phyloP scores from a whole-genome alignment of 2,797 vertebrate genomes.

The Myotis findleyi region DNA sequence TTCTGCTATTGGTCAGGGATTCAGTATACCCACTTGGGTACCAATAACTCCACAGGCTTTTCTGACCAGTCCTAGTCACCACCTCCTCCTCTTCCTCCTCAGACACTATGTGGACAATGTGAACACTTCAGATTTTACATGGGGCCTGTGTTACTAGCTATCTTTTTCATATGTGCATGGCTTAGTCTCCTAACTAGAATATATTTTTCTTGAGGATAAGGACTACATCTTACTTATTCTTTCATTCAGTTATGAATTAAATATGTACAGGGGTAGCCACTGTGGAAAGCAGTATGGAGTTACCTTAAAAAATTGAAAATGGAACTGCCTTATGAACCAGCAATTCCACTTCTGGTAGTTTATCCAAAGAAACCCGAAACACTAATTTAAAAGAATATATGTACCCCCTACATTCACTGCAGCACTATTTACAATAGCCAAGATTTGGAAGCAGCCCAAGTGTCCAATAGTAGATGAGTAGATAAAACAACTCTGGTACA shows the following conservation, averaged over 20 bases:
- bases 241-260: neutral
- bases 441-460: too few relatives aligned
- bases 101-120: neutral
- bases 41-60: neutral
- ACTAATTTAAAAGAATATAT: too few relatives aligned
- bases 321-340: too few relatives aligned
- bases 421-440: too few relatives aligned
- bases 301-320: too few relatives aligned
- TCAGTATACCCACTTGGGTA: neutral
- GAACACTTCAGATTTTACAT: neutral
- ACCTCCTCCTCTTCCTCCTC: neutral
- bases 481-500: too few relatives aligned
- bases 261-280: neutral
- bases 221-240: neutral
- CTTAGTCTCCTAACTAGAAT: neutral
- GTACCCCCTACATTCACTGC: too few relatives aligned
- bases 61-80: neutral
- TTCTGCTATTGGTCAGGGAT: neutral
- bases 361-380: too few relatives aligned
- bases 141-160: neutral
- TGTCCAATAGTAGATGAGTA: too few relatives aligned
- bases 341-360: too few relatives aligned
- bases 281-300: neutral
- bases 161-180: neutral
- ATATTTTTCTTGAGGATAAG: neutral